Percentiles rank a stretch among this genome's conserved stretches.
phyloP scores from a whole-genome alignment of 2,113 vertebrate species.

The Oryzias javanicus region DNA sequence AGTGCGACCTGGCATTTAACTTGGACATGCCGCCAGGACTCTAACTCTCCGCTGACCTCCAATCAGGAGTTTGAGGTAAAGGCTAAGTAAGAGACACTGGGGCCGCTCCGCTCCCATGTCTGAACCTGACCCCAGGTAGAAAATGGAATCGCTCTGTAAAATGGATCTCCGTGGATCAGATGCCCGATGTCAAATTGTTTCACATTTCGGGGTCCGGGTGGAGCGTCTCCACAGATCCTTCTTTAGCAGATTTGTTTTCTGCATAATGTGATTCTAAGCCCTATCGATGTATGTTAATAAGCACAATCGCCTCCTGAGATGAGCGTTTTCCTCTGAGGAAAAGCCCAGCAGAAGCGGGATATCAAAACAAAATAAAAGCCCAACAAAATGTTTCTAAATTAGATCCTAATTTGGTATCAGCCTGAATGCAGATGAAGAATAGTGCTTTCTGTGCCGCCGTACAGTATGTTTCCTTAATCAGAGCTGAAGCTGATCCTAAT shows the following conservation, averaged over 20 bases:
- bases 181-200: not conserved
- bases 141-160: constrained; percentile 2
- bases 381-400: not conserved
- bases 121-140: constrained; percentile 7
- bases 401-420: constrained; percentile 6
- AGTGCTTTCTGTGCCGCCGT: constrained; percentile 11
- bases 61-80: constrained; percentile 1
- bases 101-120: constrained; percentile 2
- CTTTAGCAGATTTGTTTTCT: constrained; percentile 8
- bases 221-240: not conserved
- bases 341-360: not conserved
- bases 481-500: constrained; percentile 36
- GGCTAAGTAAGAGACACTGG: constrained; percentile 4
- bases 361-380: not conserved
- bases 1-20: constrained; percentile 14
- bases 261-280: constrained; percentile 5
- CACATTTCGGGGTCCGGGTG: not conserved
- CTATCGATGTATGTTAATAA: constrained; percentile 14
- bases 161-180: not conserved
- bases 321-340: not conserved
- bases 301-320: constrained; percentile 7
- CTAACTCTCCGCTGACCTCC: constrained; percentile 3
- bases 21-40: not conserved
- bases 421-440: constrained; percentile 15
- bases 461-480: constrained; percentile 31